A percentile compares a stretch with the other conserved stretches of the same genome.
These are phyloP conservation scores for Leuctra nigra DNA, from an alignment of 2,888 invertebrate genomes.

Conservation along the genomic window DNA sequence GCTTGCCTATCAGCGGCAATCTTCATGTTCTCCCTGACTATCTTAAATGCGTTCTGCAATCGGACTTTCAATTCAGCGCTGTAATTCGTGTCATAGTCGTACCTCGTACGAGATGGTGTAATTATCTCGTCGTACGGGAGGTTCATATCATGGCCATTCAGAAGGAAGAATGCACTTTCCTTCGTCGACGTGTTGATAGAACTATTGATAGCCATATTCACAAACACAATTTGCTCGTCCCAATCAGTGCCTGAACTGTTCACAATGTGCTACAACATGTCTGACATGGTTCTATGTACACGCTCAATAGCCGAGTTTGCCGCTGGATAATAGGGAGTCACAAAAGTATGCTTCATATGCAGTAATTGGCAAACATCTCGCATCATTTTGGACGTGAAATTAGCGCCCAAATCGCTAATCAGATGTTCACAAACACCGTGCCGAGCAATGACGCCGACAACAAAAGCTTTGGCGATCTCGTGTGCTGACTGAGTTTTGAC, in stretches of 20 bases:
- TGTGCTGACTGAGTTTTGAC: not conserved
- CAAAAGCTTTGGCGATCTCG: not conserved
- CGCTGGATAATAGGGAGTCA: not conserved
- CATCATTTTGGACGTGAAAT: not conserved
- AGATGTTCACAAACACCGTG: not conserved
- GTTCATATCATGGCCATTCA: slow-evolving; percentile 7
- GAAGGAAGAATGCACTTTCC: not conserved
- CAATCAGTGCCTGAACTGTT: not conserved
- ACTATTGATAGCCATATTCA: not conserved
- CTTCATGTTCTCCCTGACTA: not conserved
- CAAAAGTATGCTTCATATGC: not conserved
- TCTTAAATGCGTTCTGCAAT: not conserved
- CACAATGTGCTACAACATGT: not conserved
- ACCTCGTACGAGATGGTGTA: not conserved
- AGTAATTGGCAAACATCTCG: not conserved
- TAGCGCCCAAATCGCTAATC: not conserved
- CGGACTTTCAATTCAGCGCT: not conserved
- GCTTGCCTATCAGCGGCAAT: not conserved
- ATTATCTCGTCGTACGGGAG: slow-evolving; percentile 1
- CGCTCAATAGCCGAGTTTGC: not conserved
- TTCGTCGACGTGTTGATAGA: not conserved
- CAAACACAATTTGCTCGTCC: not conserved
- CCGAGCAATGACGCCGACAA: not conserved
- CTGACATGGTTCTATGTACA: not conserved
- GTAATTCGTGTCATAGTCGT: not conserved